Conservation (phyloP, 2,888 invertebrate genomes). For the Miltochrista miniata region DNA sequence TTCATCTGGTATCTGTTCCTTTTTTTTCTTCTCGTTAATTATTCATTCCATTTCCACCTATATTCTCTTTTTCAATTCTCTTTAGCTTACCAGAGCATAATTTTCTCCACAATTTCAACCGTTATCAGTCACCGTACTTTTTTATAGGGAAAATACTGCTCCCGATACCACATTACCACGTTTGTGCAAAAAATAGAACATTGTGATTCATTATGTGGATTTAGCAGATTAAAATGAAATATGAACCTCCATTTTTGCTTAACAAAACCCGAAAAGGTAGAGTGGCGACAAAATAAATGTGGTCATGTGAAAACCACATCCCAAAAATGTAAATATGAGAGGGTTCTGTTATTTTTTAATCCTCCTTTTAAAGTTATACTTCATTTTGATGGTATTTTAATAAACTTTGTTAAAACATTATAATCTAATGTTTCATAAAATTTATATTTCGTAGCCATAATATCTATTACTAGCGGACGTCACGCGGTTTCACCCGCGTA, state of each 20-base stretch:
- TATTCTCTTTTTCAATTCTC: too few relatives aligned
- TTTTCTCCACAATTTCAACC: too few relatives aligned
- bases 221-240: slow-evolving; percentile 17
- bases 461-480: too few relatives aligned
- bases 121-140: neutral
- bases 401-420: neutral
- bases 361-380: slow-evolving; percentile 4
- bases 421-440: too few relatives aligned
- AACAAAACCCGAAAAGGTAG: slow-evolving; percentile 9
- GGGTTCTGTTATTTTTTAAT: slow-evolving; percentile 9
- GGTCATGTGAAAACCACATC: slow-evolving; percentile 24
- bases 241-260: slow-evolving; percentile 18
- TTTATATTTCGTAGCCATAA: too few relatives aligned
- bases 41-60: too few relatives aligned
- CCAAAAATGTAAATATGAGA: slow-evolving; percentile 18
- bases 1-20: too few relatives aligned
- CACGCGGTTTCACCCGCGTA: too few relatives aligned
- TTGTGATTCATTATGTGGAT: neutral
- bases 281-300: slow-evolving; percentile 28
- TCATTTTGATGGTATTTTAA: neutral
- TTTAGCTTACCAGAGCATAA: too few relatives aligned
- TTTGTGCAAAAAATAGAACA: neutral
- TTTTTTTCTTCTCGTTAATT: too few relatives aligned
- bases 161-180: neutral
- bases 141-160: neutral